Conservation (phyloP, 2,797 vertebrate species). For the Gambelia wislizenii region DNA sequence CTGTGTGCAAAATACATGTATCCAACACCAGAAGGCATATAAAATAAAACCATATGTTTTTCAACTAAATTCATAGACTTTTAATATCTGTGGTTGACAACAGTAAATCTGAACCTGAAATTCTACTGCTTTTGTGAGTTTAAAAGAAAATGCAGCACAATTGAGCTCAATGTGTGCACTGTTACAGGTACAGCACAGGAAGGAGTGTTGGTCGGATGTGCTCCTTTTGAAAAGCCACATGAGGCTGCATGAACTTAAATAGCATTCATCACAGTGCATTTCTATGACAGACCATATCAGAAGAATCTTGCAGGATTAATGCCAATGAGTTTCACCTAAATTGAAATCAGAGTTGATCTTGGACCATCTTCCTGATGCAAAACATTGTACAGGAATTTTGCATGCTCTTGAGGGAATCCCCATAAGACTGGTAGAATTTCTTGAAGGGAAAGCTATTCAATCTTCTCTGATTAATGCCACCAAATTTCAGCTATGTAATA, state of each 20-base stretch:
- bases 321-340: neutral
- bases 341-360: neutral
- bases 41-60: constrained; percentile 30
- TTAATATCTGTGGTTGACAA: constrained; percentile 22
- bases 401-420: neutral
- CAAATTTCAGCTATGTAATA: neutral
- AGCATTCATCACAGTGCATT: neutral
- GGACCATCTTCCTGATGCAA: too few relatives aligned
- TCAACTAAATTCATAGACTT: constrained; percentile 6
- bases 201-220: neutral
- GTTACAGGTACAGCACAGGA: neutral
- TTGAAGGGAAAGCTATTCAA: neutral
- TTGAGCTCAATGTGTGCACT: neutral
- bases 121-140: constrained; percentile 26
- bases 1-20: neutral
- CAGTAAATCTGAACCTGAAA: constrained; percentile 33
- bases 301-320: neutral
- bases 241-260: neutral
- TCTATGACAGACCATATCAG: neutral
- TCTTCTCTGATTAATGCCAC: neutral
- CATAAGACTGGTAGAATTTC: neutral
- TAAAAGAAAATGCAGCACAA: constrained; percentile 20
- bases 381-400: neutral
- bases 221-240: constrained; percentile 4
- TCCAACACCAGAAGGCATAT: neutral